Percentiles rank a stretch among this genome's conserved stretches.
Conservation (phyloP, 2,113 vertebrate species). For the Syngnathoides biaculeatus region DNA sequence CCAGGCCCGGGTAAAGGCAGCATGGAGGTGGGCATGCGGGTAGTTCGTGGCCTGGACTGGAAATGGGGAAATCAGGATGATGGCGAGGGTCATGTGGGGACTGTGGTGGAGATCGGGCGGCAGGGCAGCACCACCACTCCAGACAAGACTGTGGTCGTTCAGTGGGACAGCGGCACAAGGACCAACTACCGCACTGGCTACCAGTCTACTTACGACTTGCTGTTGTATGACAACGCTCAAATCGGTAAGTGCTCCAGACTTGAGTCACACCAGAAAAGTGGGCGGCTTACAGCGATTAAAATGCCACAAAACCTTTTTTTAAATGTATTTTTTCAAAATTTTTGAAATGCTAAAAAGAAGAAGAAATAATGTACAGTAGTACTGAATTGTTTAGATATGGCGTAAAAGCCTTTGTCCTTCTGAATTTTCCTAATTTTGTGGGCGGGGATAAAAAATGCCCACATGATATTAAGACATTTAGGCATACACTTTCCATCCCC, state of each 20-base stretch:
- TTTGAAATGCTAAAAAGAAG: too few relatives aligned
- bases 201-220: conserved; percentile 91
- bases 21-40: conserved; percentile 98
- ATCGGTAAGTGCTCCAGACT: conserved; percentile 77
- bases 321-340: too few relatives aligned
- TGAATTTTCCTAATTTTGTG: too few relatives aligned
- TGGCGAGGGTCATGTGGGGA: conserved; percentile 92
- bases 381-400: too few relatives aligned
- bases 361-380: too few relatives aligned
- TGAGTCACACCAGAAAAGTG: background rate
- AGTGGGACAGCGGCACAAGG: conserved; percentile 96
- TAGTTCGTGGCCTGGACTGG: conserved; percentile 94
- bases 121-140: conserved; percentile 95
- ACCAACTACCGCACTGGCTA: conserved; percentile 97
- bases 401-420: too few relatives aligned
- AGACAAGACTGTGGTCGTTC: conserved; percentile 94
- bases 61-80: conserved; percentile 96
- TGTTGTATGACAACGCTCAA: conserved; percentile 96
- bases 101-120: conserved; percentile 94
- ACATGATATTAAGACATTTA: too few relatives aligned
- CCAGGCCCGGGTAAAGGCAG: conserved; percentile 63
- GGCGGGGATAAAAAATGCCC: too few relatives aligned
- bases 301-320: too few relatives aligned
- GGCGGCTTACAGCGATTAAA: too few relatives aligned
- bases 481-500: too few relatives aligned